Conservation (phyloP, 2,113 vertebrate genomes). For the Muntiacus reevesi region DNA sequence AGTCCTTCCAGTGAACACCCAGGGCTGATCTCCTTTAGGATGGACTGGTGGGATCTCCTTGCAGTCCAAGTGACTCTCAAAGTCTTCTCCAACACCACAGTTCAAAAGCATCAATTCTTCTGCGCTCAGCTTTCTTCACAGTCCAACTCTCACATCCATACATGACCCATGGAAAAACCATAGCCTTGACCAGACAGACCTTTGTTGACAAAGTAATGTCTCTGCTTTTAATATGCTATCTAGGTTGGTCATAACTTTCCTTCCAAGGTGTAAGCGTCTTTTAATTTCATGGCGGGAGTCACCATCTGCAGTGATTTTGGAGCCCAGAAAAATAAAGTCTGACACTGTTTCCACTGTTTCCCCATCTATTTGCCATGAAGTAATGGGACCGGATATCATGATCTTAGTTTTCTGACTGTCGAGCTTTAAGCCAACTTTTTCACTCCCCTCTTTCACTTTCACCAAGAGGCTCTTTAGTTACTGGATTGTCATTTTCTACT, state of each 20-base stretch:
- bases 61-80: neutral
- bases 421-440: neutral
- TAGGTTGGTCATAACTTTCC: neutral
- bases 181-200: fast-evolving
- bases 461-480: neutral
- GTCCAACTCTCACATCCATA: neutral
- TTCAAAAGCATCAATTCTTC: neutral
- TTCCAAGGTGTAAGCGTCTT: neutral
- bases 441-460: neutral
- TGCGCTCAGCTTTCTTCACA: neutral
- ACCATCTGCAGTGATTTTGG: neutral
- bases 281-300: neutral
- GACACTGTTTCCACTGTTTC: neutral
- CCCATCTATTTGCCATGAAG: neutral
- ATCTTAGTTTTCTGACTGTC: neutral
- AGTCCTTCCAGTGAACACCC: neutral
- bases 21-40: neutral
- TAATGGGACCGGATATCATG: neutral
- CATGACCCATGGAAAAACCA: neutral
- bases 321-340: neutral
- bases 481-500: neutral
- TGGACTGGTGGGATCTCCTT: neutral
- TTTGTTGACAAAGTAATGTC: neutral
- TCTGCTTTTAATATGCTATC: neutral
- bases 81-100: neutral